Percentiles rank a stretch among this genome's conserved stretches.
Conservation (phyloP, 2,113 vertebrate genomes). For the Prochilodus magdalenae region DNA sequence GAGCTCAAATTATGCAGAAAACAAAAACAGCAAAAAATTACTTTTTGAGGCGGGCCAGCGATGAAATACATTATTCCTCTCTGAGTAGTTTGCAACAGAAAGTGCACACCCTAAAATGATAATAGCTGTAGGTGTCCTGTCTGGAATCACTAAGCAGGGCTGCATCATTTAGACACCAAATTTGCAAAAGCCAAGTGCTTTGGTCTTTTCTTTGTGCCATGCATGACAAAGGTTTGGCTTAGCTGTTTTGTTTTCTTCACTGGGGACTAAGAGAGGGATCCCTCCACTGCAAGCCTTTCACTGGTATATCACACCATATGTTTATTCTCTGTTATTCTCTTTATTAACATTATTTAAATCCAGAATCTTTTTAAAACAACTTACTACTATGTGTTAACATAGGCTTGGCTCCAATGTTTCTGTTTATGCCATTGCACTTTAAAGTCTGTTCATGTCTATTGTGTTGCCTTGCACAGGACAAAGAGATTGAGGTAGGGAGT, state of each 20-base stretch:
- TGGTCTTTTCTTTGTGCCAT: constrained; percentile 43
- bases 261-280: constrained; percentile 40
- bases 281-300: background rate
- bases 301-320: background rate
- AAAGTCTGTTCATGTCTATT: background rate
- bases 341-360: background rate
- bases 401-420: background rate
- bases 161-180: constrained; percentile 41
- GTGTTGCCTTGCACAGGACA: background rate
- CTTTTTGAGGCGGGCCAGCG: too few relatives aligned
- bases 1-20: too few relatives aligned
- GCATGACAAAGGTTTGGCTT: constrained; percentile 42
- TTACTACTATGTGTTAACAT: background rate
- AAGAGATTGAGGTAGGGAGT: constrained; percentile 52
- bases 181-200: constrained; percentile 27
- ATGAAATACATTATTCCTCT: background rate
- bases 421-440: background rate
- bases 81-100: background rate
- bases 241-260: constrained; percentile 41
- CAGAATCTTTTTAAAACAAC: background rate
- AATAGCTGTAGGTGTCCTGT: background rate
- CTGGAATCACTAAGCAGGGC: constrained; percentile 23
- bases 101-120: background rate
- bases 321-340: background rate
- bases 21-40: too few relatives aligned